These are phyloP conservation scores for Amphimedon queenslandica DNA, from an alignment of 37 sponge, comb jelly and placozoan species.

Conservation along the genomic window DNA sequence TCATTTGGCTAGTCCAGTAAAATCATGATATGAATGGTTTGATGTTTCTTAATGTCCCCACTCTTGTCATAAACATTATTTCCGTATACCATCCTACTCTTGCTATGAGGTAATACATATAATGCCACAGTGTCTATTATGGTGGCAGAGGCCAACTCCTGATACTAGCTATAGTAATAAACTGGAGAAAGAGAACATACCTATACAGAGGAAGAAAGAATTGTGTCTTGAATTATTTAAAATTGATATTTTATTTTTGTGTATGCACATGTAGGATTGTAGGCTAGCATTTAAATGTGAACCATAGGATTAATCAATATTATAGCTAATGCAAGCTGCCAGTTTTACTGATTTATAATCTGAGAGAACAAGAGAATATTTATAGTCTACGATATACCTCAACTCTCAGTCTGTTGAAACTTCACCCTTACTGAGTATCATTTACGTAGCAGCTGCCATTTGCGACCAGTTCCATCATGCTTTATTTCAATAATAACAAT, in stretches of 20 bases:
- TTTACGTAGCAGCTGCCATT: constrained; percentile 62
- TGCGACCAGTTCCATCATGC: too few species aligned
- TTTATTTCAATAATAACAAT: too few species aligned
- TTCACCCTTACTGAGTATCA: constrained; percentile 63
- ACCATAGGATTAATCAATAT: too few species aligned
- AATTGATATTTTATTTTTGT: not conserved
- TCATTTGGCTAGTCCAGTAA: too few species aligned
- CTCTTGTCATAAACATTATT: constrained; percentile 45
- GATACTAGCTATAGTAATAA: constrained; percentile 70
- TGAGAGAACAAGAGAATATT: too few species aligned
- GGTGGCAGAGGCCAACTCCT: constrained; percentile 72
- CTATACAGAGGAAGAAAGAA: constrained; percentile 14
- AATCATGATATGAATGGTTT: too few species aligned
- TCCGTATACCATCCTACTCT: constrained; percentile 44
- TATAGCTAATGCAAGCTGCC: too few species aligned
- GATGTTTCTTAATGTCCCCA: not conserved
- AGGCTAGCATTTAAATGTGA: too few species aligned
- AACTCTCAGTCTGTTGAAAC: constrained; percentile 70
- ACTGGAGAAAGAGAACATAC: constrained; percentile 54
- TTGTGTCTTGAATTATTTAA: too few species aligned
- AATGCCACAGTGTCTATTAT: constrained; percentile 68
- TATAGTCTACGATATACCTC: constrained; percentile 38
- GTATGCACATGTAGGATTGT: not conserved
- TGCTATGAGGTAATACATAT: constrained; percentile 73
- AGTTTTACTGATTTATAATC: too few species aligned